phyloP scores from a whole-genome alignment of 2,888 invertebrate species.

The Ennomos erosarius region DNA sequence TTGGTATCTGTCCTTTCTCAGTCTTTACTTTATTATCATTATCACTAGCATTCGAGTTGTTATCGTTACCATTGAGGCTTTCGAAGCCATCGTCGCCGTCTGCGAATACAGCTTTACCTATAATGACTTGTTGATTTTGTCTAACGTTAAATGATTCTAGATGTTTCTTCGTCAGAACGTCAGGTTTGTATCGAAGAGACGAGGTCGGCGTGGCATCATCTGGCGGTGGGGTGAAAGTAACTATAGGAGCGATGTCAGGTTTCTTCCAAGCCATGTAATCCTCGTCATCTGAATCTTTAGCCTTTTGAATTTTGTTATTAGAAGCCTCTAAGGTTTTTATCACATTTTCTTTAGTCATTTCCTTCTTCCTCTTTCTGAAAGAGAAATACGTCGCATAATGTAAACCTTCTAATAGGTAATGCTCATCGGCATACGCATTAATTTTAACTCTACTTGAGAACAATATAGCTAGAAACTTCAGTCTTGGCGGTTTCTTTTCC shows the following conservation, averaged over 20 bases:
- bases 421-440: too few relatives aligned
- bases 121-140: conserved; percentile 58
- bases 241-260: conserved; percentile 72
- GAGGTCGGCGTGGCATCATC: conserved; percentile 65
- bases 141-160: conserved; percentile 75
- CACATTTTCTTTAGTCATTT: conserved; percentile 66
- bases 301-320: conserved; percentile 64
- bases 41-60: conserved; percentile 89
- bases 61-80: conserved; percentile 93
- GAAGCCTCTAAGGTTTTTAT: conserved; percentile 62
- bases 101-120: conserved; percentile 63
- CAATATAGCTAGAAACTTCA: too few relatives aligned
- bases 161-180: conserved; percentile 75
- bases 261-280: conserved; percentile 81
- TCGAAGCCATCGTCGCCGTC: conserved; percentile 94
- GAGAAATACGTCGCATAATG: not conserved
- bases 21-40: conserved; percentile 58
- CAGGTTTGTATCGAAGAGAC: conserved; percentile 66
- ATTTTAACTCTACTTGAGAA: too few relatives aligned
- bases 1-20: conserved; percentile 33
- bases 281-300: conserved; percentile 80
- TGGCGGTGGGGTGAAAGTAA: conserved; percentile 77
- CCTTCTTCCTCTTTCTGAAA: conserved; percentile 78
- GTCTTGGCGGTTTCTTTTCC: too few relatives aligned
- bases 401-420: not conserved